Conservation (phyloP, 2,113 vertebrate species). For the Lampris incognitus region DNA sequence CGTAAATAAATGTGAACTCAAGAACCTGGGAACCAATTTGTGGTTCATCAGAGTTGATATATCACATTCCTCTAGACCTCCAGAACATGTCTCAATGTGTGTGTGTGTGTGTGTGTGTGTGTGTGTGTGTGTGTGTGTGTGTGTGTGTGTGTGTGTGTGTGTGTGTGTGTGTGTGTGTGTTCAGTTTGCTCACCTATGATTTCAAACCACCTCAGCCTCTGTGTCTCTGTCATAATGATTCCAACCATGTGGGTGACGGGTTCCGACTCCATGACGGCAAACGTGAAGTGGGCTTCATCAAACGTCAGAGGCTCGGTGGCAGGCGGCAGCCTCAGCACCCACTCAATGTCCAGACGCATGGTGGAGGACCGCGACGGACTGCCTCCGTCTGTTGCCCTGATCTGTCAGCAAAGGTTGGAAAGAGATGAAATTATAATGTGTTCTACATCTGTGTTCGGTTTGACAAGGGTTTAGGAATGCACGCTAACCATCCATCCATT, state of each 20-base stretch:
- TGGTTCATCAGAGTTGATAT: constrained; percentile 12
- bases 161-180: not conserved
- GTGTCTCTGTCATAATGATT: constrained; percentile 89
- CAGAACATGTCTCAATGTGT: not conserved
- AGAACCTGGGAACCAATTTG: not conserved
- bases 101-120: not conserved
- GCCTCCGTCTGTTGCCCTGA: constrained; percentile 91
- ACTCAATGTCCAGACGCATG: constrained; percentile 90
- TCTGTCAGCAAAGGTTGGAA: constrained; percentile 72
- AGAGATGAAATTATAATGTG: not conserved
- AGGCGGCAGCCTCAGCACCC: constrained; percentile 84
- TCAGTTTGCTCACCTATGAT: constrained; percentile 87
- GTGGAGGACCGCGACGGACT: constrained; percentile 84
- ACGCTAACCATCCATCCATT: no score
- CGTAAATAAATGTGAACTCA: not conserved
- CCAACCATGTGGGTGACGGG: constrained; percentile 95
- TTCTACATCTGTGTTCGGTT: no score
- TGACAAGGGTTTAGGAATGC: no score
- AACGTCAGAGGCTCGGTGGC: constrained; percentile 85
- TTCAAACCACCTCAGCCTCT: constrained; percentile 88
- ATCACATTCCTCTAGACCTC: not conserved
- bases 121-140: constrained; percentile 5
- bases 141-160: not conserved
- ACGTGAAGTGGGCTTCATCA: constrained; percentile 90
- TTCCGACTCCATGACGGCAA: constrained; percentile 94